Base-by-base conservation (phyloP, 2,113 vertebrate genomes). In the Pampusana beccarii region DNA sequence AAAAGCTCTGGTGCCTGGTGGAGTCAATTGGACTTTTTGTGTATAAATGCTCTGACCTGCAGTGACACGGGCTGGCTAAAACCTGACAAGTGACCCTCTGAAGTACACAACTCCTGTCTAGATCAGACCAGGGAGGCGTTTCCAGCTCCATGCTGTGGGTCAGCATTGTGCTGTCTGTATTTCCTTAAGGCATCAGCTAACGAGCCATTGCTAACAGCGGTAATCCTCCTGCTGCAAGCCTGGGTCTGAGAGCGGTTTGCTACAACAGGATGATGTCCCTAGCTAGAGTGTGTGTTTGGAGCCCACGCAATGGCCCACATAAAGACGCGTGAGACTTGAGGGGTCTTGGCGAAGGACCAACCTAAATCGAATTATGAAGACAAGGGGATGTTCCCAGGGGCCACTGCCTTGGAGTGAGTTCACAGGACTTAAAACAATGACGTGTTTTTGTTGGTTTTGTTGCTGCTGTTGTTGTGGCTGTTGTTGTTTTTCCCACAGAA, bases 311-410 rank as follows among this genome's bases (percentile, higher is more conserved):
- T 29, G 48, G 44, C 86, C 61, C 24, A 17, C 83, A 78, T 77
- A 78, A 90, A 73, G 33, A 46, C 80, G 60, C 0, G 0, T 42
- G 91, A 56, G 54, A 53, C 69, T 92, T 25, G 81, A 92, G 40
- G 72, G 53, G n/a, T 79, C 77, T 93, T 81, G 83, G 53, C 86
- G 92, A 70, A 95, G 85, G 86, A 87, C 20, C 62, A 80, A 56
- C 74, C 64, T 60, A 48, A 91, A 87, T 89, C 61, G 53, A 91
- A 92, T 92, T 91, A 92, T 61, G 64, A 92, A 87, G 88, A 87
- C 83, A 73, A 92, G 62, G 61, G 29, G 71, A 50, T 61, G 44
- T 53, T 88, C 70, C 72, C 65, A 21, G 6, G 34, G 84, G 86
- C 70, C 54, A 33, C 58, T 66, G 81, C 82, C 90, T 77, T 3